phyloP scores from a whole-genome alignment of 2,888 invertebrate species.

The Yponomeuta sedellus region DNA sequence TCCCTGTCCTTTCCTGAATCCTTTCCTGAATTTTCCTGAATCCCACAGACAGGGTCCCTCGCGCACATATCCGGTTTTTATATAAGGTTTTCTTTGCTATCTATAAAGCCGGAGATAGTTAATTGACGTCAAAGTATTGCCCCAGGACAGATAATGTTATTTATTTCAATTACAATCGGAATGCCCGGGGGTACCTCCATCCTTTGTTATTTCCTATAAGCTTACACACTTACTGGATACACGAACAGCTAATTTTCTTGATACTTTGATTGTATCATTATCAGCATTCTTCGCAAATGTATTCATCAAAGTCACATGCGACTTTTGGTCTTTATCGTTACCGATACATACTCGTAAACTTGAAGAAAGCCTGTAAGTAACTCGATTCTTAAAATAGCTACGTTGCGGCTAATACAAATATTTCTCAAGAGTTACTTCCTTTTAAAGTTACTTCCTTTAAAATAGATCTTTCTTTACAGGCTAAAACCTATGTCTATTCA shows the following conservation, averaged over 20 bases:
- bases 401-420: too few relatives aligned
- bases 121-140: background rate
- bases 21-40: too few relatives aligned
- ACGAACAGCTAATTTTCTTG: background rate
- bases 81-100: background rate
- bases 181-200: background rate
- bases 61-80: too few relatives aligned
- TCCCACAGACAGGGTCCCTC: too few relatives aligned
- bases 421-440: too few relatives aligned
- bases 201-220: background rate
- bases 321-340: background rate
- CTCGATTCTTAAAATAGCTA: too few relatives aligned
- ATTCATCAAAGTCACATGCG: background rate
- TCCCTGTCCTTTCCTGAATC: too few relatives aligned
- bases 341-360: too few relatives aligned
- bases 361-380: too few relatives aligned
- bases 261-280: background rate
- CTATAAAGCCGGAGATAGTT: background rate
- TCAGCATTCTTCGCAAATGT: background rate
- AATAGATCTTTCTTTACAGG: background rate
- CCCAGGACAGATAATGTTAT: background rate
- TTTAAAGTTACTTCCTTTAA: background rate
- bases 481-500: background rate
- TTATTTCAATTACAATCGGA: background rate
- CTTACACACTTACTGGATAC: background rate